Conservation (phyloP, 1,140 invertebrate genomes). For the Sarcophaga peregrina region DNA sequence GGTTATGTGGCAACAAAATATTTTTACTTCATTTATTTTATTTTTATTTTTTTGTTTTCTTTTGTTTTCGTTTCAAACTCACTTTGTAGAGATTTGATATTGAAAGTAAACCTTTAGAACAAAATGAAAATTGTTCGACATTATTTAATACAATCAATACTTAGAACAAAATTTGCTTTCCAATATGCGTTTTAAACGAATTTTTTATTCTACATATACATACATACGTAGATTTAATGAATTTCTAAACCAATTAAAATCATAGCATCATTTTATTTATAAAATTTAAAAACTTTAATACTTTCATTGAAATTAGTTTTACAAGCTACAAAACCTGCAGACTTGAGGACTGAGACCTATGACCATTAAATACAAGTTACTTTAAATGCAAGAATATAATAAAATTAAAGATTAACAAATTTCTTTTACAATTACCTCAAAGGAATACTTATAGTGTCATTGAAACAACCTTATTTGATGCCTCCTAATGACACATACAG, state of each 20-base stretch:
- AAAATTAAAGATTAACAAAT: constrained; percentile 1
- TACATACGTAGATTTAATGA: not conserved
- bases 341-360: not conserved
- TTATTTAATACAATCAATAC: too few species aligned
- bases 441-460: not conserved
- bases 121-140: too few species aligned
- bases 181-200: too few species aligned
- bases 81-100: too few species aligned
- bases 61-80: too few species aligned
- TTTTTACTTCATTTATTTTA: not conserved
- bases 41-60: not conserved
- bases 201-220: not conserved
- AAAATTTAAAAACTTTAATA: too few species aligned
- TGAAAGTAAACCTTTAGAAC: too few species aligned
- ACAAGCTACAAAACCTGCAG: not conserved
- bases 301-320: too few species aligned
- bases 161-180: too few species aligned
- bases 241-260: too few species aligned
- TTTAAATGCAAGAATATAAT: not conserved
- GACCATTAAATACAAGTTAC: not conserved
- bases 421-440: not conserved
- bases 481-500: constrained; percentile 15
- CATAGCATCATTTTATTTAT: too few species aligned
- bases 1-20: constrained; percentile 18
- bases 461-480: not conserved